Percentiles rank a stretch among this genome's conserved stretches.
Evolutionary conservation across 1,140 invertebrate genomes (phyloP).

Genomic region (Rhagoletis zephyria): DNA sequence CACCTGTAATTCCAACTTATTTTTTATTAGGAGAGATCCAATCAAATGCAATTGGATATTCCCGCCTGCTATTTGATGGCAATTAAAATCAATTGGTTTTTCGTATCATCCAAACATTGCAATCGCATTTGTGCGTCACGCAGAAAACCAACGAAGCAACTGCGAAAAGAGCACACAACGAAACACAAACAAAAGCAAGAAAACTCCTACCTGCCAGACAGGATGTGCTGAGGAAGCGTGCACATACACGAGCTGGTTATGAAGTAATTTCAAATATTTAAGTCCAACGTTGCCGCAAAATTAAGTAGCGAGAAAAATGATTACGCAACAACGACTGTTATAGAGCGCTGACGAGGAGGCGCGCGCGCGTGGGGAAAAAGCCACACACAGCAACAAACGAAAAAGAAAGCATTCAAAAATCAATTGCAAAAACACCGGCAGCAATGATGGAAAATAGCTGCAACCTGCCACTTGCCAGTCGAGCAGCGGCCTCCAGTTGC

Average conservation of each 20-base stretch:
- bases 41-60: conserved; percentile 30
- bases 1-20: not conserved
- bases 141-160: not conserved
- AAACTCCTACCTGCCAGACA: not conserved
- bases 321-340: conserved; percentile 6
- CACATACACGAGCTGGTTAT: not conserved
- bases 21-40: not conserved
- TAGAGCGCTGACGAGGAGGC: too few relatives aligned
- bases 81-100: conserved; percentile 40
- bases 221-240: conserved; percentile 21
- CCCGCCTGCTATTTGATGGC: conserved; percentile 22
- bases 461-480: conserved; percentile 21
- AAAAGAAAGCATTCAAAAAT: not conserved
- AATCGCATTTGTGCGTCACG: not conserved
- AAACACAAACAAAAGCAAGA: not conserved
- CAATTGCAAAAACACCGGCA: conserved; percentile 39
- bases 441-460: conserved; percentile 32
- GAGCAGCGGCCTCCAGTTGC: not conserved
- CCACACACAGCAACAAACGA: not conserved
- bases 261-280: conserved; percentile 44
- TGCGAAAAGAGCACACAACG: not conserved
- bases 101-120: conserved; percentile 8
- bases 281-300: not conserved
- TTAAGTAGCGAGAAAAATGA: not conserved
- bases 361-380: not conserved